These are phyloP conservation scores for Aporophyla nigra DNA, from an alignment of 2,888 invertebrate species.

Conservation along the genomic window DNA sequence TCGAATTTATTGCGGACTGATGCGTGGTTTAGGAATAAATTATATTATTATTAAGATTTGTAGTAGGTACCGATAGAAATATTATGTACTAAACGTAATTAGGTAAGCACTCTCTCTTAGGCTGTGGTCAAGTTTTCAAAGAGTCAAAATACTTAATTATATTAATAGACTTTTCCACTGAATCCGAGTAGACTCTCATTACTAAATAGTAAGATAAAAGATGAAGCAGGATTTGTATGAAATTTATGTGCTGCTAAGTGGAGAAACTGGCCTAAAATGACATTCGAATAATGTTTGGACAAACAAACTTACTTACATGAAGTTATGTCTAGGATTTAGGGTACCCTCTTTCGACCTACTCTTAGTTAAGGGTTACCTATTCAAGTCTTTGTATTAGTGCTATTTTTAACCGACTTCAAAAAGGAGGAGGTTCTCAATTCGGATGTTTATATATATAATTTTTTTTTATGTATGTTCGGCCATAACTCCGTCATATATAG, in stretches of 20 bases:
- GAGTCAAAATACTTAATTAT: background rate
- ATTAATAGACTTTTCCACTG: background rate
- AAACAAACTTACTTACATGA: conserved; percentile 1
- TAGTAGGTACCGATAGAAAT: background rate
- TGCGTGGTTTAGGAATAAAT: conserved; percentile 47
- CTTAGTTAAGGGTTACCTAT: background rate
- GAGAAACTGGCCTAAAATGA: no score
- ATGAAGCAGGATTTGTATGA: background rate
- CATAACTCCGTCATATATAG: no score
- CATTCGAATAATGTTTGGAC: no score
- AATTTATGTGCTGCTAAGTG: no score
- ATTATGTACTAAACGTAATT: background rate
- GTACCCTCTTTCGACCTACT: background rate
- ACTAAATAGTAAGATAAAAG: background rate
- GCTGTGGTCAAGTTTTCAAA: conserved; percentile 3
- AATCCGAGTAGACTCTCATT: background rate
- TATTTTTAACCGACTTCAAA: no score
- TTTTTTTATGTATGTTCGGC: no score
- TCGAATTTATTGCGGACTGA: conserved; percentile 61
- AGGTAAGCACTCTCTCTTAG: background rate
- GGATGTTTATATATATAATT: no score
- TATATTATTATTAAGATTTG: conserved; percentile 34
- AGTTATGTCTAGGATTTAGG: conserved; percentile 11
- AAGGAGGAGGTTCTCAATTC: no score
- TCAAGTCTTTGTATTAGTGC: conserved; percentile 1